Base-by-base conservation (phyloP, 1,140 invertebrate species). In the Melitaea cinxia region DNA sequence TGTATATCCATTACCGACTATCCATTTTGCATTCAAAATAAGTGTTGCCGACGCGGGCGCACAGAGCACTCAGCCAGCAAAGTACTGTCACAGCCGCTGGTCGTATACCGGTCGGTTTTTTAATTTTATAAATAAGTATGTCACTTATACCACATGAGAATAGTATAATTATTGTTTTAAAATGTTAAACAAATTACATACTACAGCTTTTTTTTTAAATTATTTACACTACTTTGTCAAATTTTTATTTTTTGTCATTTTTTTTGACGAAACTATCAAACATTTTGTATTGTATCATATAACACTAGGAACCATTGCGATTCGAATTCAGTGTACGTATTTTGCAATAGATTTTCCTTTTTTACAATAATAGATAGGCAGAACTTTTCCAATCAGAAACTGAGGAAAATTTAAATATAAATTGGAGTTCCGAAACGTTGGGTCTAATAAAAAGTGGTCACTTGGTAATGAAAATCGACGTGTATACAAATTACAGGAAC, bases 401-500 rank as follows among this genome's bases (percentile, higher is more conserved):
- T 68, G 72, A 67, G 58, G 69, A 70, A 68, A 75, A 83, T 82
- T 80, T 79, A 77, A 77, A 81, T 81, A 80, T 78, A 88, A 82
- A 88, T 78, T 77, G 76, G 67, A 77, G 62, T 74, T 72, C 56
- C 69, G 53, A 72, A 72, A 59, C 70, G 65, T 72, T 59, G 70
- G 70, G 58, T 60, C 66, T 58, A 73, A 73, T 73, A 77, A 85
- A 83, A 80, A 82, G 79, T 77, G 82, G 76, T 80, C 77, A 82
- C 72, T 80, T 68, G 26, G 72, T 80, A 87, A 87, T 83, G 81
- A 86, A 89, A 85, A 87, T 56, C 23, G 61, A 72, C 61, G 45
- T 68, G 50, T 56, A 49, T 19, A 54, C 28, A 54, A 47, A 59
- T 66, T 66, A 60, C 19, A 24, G 28, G 47, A 33, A 55, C 28